A percentile compares a stretch with the other conserved stretches of the same genome.
Conservation (phyloP, 2,888 invertebrate genomes). For the Diadegma fenestrale region DNA sequence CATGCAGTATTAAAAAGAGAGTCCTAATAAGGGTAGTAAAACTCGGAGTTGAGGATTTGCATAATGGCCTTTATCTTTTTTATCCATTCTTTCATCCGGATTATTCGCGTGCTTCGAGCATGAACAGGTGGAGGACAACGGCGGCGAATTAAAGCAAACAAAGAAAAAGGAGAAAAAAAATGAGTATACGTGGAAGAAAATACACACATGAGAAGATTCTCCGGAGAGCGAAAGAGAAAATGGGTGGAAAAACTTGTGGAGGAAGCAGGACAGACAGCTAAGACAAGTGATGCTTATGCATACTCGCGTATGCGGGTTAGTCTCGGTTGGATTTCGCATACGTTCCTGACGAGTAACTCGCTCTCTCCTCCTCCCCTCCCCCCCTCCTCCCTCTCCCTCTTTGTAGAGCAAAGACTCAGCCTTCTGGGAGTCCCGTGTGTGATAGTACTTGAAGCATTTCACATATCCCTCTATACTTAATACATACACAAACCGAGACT, state of each 20-base stretch:
- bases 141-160: slow-evolving; percentile 38
- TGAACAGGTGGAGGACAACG: slow-evolving; percentile 33
- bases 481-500: slow-evolving; percentile 22
- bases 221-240: slow-evolving; percentile 59
- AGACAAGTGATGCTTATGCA: slow-evolving; percentile 60
- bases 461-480: slow-evolving; percentile 10
- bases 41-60: slow-evolving; percentile 54
- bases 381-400: slow-evolving; percentile 22
- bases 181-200: slow-evolving; percentile 59
- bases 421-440: slow-evolving; percentile 64
- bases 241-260: slow-evolving; percentile 28
- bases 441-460: slow-evolving; percentile 60
- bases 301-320: slow-evolving; percentile 44
- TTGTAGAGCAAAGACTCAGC: slow-evolving; percentile 59
- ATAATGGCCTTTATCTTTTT: slow-evolving; percentile 48
- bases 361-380: slow-evolving; percentile 11
- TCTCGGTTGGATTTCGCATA: slow-evolving; percentile 54
- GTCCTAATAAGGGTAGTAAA: slow-evolving; percentile 57
- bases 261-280: slow-evolving; percentile 61
- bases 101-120: slow-evolving; percentile 55
- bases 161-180: slow-evolving; percentile 23
- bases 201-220: slow-evolving; percentile 68
- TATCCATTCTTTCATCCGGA: slow-evolving; percentile 51
- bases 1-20: not conserved
- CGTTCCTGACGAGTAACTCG: slow-evolving; percentile 42